These are phyloP conservation scores for Poicephalus gulielmi DNA, from an alignment of 2,113 vertebrate species.

Conservation along the genomic window DNA sequence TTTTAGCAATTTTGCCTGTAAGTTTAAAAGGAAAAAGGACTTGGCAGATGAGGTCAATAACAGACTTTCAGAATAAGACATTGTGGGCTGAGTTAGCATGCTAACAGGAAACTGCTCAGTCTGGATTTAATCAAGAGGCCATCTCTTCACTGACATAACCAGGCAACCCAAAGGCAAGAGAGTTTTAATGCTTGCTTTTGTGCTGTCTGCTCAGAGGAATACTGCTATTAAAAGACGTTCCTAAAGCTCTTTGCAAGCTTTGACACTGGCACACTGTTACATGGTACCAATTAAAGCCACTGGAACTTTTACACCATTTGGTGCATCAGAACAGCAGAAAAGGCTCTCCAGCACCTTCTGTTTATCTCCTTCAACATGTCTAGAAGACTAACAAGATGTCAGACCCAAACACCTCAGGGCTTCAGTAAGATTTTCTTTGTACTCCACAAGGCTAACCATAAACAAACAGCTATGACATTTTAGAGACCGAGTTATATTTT, in stretches of 20 bases:
- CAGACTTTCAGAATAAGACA: constrained; percentile 53
- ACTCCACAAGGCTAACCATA: background rate
- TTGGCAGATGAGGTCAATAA: constrained; percentile 62
- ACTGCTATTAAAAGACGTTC: background rate
- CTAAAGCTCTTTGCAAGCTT: background rate
- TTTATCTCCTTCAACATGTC: accelerated
- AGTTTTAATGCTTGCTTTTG: constrained; percentile 27
- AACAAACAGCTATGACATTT: background rate
- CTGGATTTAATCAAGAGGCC: constrained; percentile 88
- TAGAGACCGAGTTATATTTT: background rate
- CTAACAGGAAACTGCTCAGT: constrained; percentile 87
- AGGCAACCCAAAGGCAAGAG: constrained; percentile 52
- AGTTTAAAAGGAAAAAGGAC: constrained; percentile 53
- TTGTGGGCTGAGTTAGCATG: constrained; percentile 61
- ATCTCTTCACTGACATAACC: constrained; percentile 66
- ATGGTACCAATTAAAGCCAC: background rate
- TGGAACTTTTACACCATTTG: background rate
- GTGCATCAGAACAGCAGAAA: background rate
- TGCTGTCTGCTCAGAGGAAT: constrained; percentile 14
- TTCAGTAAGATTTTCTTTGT: background rate
- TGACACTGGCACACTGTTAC: background rate
- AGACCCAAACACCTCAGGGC: background rate
- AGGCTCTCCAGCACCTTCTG: background rate
- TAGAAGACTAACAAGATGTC: background rate
- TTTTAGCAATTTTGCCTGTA: constrained; percentile 49